Evolutionary conservation across 2,888 invertebrate genomes (phyloP), one percentile per base, ranked within the genome.

Genomic region (Iselma pallidipennis): DNA sequence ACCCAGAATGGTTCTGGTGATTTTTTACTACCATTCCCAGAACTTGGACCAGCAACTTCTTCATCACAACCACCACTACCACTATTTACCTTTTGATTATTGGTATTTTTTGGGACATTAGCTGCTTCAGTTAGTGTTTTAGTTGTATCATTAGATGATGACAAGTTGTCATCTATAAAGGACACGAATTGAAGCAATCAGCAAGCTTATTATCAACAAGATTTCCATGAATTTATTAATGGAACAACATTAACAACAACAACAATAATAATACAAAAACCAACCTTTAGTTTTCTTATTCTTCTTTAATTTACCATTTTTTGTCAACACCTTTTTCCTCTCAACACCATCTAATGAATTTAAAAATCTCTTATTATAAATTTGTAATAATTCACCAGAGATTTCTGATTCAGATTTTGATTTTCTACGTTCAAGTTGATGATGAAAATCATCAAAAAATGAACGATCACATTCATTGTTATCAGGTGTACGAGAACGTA

Each of bases 341-440:
- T 87, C 87, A 74, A 89, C 85, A 71, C 89, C 89, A 79, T 89
- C 89, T 76, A 89, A 83, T 71, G 87, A 87, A 80, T 83, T 78
- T 49, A 84, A 73, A 68, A 83, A 83, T 26, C 83, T 81, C 62
- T 84, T 83, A 16, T 74, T 69, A 25, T 66, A 70, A 52, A 64
- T 48, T 45, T 55, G 31, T 10, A 42, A 37, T 2, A 49, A 31
- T 61, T 60, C 57, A 26, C 19, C n/a, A 9, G 37, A 31, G 29
- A 23, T 12, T 37, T 55, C 59, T 9, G 55, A 55, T 33, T 49
- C 55, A 1, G 55, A 59, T 57, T 57, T 49, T 2, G 57, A 57
- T 14, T 49, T 28, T 29, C n/a, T 16, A 28, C 29, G 29, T 49
- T 45, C 21, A 10, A 21, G 16, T 12, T 45, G 21, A 10, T 25